Percentiles rank a stretch among this genome's conserved stretches.
Evolutionary conservation across 1,140 invertebrate species (phyloP).

Genomic region (Musca vetustissima): DNA sequence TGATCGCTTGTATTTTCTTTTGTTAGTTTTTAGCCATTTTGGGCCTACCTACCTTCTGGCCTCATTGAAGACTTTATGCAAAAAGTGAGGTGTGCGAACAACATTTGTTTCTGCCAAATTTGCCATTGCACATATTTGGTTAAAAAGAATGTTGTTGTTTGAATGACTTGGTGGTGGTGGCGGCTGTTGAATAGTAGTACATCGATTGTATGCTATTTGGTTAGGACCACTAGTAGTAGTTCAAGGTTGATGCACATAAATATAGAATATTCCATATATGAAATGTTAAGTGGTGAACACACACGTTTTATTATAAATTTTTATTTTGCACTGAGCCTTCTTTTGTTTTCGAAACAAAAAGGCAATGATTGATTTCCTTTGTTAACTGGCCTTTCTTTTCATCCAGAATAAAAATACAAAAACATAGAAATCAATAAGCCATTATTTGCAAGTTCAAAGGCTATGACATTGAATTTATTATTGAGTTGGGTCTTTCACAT

Average conservation of each 20-base stretch:
- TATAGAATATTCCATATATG: no score
- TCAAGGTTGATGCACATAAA: conserved; percentile 2
- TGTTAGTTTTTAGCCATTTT: no score
- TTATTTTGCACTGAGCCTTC: neutral
- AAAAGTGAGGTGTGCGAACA: conserved; percentile 53
- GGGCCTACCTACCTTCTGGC: conserved; percentile 44
- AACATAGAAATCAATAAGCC: no score
- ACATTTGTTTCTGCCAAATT: conserved; percentile 45
- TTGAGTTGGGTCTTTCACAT: no score
- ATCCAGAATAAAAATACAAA: no score
- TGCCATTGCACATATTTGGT: conserved; percentile 38
- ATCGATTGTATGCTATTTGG: neutral
- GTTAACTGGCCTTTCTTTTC: neutral
- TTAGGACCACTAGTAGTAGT: conserved; percentile 1
- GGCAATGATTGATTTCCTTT: conserved; percentile 1
- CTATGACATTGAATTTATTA: no score
- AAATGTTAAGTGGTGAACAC: no score
- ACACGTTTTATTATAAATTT: neutral
- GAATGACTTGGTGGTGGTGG: neutral
- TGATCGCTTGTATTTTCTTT: no score
- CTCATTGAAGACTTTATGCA: conserved; percentile 52
- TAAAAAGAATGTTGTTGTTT: neutral
- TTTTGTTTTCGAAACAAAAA: no score
- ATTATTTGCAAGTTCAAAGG: no score
- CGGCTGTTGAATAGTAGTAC: no score